Base-by-base conservation (phyloP, 1,140 invertebrate genomes). In the Cataglyphis hispanica region DNA sequence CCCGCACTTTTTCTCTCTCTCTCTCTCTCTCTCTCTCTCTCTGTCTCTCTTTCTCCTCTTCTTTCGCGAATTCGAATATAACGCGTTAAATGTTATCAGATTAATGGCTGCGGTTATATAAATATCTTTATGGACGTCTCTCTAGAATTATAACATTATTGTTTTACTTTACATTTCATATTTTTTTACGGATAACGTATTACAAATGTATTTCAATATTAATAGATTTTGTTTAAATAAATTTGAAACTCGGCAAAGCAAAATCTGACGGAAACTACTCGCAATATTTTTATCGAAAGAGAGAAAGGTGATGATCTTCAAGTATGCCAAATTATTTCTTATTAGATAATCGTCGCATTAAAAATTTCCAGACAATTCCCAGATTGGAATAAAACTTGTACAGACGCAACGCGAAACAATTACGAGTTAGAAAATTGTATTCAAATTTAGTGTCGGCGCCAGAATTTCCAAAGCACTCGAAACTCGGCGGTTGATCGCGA, bases 1-100 rank as follows among this genome's bases (percentile, higher is more conserved):
- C 11, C 40, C 40, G 10, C 11, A 43, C 11, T 6, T 43, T 43
- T 13, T 43, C 40, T 43, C 40, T 43, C 11, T 10, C 11, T 43
- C 40, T 5, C 40, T 5, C 1, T 4, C 11, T 34, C 46, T 40
- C 6, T 11, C 16, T 10, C 56, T 8, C 5, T n/a, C n/a, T n/a
- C n/a, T n/a, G n/a, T n/a, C 5, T 53, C 16, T 31, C 7, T 25
- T 22, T n/a, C n/a, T n/a, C 2, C 37, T 0, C 5, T 11, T 0
- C 5, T 11, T 19, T 6, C 27, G 76, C 46, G 63, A 69, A 53
- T 53, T 67, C 19, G n/a, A 40, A 53, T 37, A 37, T 53, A 78
- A 80, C 76, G 63, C 63, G 76, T n/a, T 80, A 37, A 69, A 80
- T 31, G 31, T 27, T 40, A 53, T 16, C 61, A 8, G 16, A 80